Conservation (phyloP, 2,113 vertebrate genomes). For the Paramormyrops kingsleyae region DNA sequence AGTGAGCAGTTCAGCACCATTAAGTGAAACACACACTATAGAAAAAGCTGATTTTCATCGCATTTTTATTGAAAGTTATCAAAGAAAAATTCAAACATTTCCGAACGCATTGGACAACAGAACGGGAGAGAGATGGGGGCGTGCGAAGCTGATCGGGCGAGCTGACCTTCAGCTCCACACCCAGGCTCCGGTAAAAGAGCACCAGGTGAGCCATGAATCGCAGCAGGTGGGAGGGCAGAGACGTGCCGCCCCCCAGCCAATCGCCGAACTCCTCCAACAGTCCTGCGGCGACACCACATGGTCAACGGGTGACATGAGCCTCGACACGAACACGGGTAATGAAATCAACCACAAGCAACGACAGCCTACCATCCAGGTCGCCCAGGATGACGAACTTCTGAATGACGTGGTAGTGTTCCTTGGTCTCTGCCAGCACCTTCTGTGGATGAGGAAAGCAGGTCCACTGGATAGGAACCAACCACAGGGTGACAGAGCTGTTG, state of each 20-base stretch:
- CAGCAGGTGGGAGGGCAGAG: slow-evolving; percentile 81
- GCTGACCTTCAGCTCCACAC: slow-evolving; percentile 81
- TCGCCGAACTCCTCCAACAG: slow-evolving; percentile 84
- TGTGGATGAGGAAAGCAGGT: slow-evolving; percentile 44
- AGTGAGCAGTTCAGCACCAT: not conserved
- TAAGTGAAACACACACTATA: not conserved
- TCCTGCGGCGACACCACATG: slow-evolving; percentile 54
- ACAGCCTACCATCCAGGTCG: slow-evolving; percentile 78
- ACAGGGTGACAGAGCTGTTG: not conserved
- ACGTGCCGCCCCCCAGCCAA: slow-evolving; percentile 73
- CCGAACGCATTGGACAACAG: not conserved
- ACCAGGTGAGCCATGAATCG: slow-evolving; percentile 90
- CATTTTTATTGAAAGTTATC: not conserved
- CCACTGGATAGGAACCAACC: not conserved
- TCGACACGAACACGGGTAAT: no score
- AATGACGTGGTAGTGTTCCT: slow-evolving; percentile 88
- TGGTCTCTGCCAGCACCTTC: slow-evolving; percentile 87
- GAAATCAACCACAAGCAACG: not conserved
- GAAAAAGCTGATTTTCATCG: not conserved
- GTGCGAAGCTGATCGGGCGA: not conserved
- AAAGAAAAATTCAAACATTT: not conserved
- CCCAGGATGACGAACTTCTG: slow-evolving; percentile 92
- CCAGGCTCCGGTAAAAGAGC: slow-evolving; percentile 83
- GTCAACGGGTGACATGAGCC: not conserved
- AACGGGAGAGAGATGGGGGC: not conserved